These are phyloP conservation scores for Vidua macroura DNA, from an alignment of 2,113 vertebrate genomes.

Conservation along the genomic window DNA sequence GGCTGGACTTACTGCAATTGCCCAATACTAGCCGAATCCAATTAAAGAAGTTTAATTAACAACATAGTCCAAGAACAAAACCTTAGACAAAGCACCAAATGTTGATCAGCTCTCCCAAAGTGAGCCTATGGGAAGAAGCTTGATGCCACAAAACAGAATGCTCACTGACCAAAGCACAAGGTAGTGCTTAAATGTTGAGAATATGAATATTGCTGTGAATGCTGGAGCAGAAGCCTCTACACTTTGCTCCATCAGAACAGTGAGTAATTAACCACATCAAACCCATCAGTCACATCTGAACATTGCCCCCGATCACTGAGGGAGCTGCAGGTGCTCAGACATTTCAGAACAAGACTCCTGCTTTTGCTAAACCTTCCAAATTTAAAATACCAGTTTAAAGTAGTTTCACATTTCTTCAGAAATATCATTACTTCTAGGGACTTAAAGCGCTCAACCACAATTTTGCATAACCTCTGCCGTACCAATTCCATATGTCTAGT, in stretches of 20 bases:
- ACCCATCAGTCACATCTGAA: fast-evolving
- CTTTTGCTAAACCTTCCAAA: neutral
- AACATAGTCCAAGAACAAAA: neutral
- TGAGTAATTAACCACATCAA: neutral
- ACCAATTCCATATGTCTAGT: fast-evolving
- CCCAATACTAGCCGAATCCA: neutral
- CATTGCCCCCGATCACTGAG: neutral
- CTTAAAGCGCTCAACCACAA: neutral
- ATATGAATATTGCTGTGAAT: neutral
- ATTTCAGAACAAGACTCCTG: neutral
- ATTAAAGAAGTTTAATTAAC: neutral
- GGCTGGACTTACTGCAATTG: neutral
- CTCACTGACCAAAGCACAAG: neutral
- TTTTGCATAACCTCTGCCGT: neutral
- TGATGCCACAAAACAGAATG: neutral
- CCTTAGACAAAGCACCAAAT: neutral
- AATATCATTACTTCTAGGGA: neutral
- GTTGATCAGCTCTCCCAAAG: neutral
- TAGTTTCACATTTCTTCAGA: neutral
- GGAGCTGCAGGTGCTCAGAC: neutral
- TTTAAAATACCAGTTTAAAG: neutral
- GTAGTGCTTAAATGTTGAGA: neutral
- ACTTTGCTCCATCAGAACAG: neutral
- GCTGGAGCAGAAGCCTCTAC: neutral
- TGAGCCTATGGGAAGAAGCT: neutral